phyloP scores from a whole-genome alignment of 2,888 invertebrate genomes.

The Strigamia crassipes region DNA sequence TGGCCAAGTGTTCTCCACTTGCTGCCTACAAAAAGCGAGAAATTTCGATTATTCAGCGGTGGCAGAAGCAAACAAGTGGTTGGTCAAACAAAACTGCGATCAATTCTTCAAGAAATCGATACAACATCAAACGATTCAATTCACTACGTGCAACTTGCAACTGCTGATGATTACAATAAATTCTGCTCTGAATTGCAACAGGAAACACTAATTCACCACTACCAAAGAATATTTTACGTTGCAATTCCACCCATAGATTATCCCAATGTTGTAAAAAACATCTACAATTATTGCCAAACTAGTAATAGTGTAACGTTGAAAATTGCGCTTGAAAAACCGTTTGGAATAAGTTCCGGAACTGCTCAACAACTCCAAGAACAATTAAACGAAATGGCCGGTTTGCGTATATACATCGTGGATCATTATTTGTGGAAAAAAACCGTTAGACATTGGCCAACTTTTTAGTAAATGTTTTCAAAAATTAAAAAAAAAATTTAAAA shows the following conservation, averaged over 20 bases:
- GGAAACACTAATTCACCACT: neutral
- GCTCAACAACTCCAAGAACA: neutral
- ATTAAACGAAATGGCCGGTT: neutral
- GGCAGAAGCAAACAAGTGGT: neutral
- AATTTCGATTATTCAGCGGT: neutral
- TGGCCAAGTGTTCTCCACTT: neutral
- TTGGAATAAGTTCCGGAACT: neutral
- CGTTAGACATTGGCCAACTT: neutral
- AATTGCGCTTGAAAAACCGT: conserved; percentile 5
- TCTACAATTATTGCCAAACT: neutral
- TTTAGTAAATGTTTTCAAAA: neutral
- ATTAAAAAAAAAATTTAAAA: neutral
- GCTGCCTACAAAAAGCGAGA: neutral
- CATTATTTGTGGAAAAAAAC: conserved; percentile 25
- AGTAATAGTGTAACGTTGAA: neutral
- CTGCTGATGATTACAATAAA: neutral
- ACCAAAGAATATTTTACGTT: conserved; percentile 6
- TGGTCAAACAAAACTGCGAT: neutral
- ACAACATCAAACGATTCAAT: neutral
- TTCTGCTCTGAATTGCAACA: neutral
- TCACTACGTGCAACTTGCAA: neutral
- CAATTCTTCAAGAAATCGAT: neutral
- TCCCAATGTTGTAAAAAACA: neutral
- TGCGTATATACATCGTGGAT: neutral
- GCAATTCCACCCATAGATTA: neutral